Evolutionary conservation across 2,113 vertebrate species (phyloP).

Genomic region (Guaruba guarouba): DNA sequence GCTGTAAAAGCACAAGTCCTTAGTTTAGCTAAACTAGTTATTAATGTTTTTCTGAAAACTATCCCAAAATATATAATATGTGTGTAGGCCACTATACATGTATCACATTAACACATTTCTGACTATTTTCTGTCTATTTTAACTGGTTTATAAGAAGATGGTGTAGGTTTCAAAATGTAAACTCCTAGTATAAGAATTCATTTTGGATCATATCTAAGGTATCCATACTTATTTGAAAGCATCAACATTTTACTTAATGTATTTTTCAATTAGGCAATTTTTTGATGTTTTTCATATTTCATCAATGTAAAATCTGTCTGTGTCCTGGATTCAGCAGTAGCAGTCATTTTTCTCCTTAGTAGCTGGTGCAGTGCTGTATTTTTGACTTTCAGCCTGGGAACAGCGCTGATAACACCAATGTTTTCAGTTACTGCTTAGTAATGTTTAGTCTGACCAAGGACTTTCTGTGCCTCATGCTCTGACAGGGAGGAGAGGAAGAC

Average conservation of each 20-base stretch:
- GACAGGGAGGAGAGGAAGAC: too few species aligned
- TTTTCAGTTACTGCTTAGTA: too few species aligned
- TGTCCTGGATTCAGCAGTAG: too few species aligned
- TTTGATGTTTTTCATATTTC: neutral
- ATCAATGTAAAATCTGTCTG: neutral
- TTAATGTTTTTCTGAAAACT: neutral
- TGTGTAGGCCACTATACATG: neutral
- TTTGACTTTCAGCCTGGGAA: too few species aligned
- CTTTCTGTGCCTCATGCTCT: too few species aligned
- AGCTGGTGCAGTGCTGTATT: too few species aligned
- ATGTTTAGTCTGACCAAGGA: too few species aligned
- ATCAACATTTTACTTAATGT: neutral
- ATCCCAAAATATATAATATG: neutral
- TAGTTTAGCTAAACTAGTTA: neutral
- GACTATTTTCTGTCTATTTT: neutral
- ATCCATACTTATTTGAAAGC: neutral
- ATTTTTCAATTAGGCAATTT: neutral
- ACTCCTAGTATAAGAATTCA: neutral
- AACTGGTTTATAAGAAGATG: neutral
- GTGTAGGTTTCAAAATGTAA: neutral
- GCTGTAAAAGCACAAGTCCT: neutral
- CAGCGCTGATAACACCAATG: too few species aligned
- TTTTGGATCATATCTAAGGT: neutral
- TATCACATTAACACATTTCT: fast-evolving
- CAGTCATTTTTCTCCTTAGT: too few species aligned